These are phyloP conservation scores for Murina feae DNA, from an alignment of 2,113 vertebrate species.

Conservation along the genomic window DNA sequence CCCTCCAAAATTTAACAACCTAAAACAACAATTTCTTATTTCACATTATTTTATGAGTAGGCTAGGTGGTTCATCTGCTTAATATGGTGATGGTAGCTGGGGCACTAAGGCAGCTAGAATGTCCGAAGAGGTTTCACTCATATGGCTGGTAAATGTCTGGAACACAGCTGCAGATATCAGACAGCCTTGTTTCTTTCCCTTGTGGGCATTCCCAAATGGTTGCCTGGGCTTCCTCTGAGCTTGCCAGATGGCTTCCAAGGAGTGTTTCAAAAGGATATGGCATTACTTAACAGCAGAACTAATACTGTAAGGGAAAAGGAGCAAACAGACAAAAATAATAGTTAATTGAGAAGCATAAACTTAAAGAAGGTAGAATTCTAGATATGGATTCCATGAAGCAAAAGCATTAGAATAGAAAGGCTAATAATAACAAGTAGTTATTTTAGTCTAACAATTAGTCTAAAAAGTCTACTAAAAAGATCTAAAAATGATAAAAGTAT, in stretches of 20 bases:
- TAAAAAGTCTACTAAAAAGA: background rate
- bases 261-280: background rate
- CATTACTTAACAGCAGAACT: background rate
- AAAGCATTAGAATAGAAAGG: background rate
- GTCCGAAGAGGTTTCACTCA: slow-evolving; percentile 5
- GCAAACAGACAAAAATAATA: background rate
- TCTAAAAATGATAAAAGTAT: background rate
- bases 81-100: background rate
- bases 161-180: background rate
- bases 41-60: background rate
- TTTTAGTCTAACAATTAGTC: background rate
- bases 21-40: background rate
- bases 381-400: background rate
- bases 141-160: background rate
- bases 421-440: background rate
- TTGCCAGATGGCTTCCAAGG: background rate
- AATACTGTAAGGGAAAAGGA: background rate
- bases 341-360: background rate
- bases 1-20: background rate
- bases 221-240: background rate
- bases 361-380: background rate
- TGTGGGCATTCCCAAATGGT: background rate
- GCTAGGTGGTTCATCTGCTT: background rate
- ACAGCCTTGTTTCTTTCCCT: background rate
- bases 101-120: background rate